Evolutionary conservation across 2,888 invertebrate genomes (phyloP).

Genomic region (Apamea crenata): DNA sequence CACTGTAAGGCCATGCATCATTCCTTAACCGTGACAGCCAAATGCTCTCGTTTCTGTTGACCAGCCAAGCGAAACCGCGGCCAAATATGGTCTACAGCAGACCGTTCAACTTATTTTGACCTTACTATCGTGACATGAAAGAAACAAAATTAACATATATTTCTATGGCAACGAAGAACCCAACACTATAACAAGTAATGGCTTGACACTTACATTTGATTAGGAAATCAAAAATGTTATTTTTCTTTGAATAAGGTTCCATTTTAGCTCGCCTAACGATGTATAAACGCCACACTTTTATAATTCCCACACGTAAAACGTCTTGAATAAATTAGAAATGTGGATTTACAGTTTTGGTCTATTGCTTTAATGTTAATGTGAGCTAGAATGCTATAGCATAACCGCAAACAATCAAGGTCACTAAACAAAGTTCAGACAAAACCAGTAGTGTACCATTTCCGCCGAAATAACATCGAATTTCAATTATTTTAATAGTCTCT

Average conservation of each 20-base stretch:
- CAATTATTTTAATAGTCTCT: background rate
- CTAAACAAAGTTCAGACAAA: slow-evolving; percentile 3
- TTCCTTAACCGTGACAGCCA: slow-evolving; percentile 51
- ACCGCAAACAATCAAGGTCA: slow-evolving; percentile 30
- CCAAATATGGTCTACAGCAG: slow-evolving; percentile 50
- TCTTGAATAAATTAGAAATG: slow-evolving; percentile 49
- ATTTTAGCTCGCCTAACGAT: slow-evolving; percentile 27
- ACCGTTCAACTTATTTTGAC: slow-evolving; percentile 66
- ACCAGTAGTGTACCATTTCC: background rate
- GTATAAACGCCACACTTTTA: slow-evolving; percentile 34
- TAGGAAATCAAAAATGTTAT: slow-evolving; percentile 31
- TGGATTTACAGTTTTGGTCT: slow-evolving; percentile 29
- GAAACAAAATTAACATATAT: slow-evolving; percentile 63
- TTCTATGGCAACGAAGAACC: slow-evolving; percentile 66
- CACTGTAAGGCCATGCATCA: slow-evolving; percentile 27
- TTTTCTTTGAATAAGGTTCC: slow-evolving; percentile 26
- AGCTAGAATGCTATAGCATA: slow-evolving; percentile 16
- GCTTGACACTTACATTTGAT: slow-evolving; percentile 21
- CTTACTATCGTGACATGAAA: slow-evolving; percentile 61
- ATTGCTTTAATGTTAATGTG: slow-evolving; percentile 19
- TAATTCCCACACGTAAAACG: slow-evolving; percentile 28
- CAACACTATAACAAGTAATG: slow-evolving; percentile 57
- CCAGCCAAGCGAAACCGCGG: slow-evolving; percentile 64
- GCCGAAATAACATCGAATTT: background rate
- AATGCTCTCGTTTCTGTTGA: slow-evolving; percentile 66